These are phyloP conservation scores for Tenthredo distinguenda DNA, from an alignment of 2,888 invertebrate species.

Conservation along the genomic window DNA sequence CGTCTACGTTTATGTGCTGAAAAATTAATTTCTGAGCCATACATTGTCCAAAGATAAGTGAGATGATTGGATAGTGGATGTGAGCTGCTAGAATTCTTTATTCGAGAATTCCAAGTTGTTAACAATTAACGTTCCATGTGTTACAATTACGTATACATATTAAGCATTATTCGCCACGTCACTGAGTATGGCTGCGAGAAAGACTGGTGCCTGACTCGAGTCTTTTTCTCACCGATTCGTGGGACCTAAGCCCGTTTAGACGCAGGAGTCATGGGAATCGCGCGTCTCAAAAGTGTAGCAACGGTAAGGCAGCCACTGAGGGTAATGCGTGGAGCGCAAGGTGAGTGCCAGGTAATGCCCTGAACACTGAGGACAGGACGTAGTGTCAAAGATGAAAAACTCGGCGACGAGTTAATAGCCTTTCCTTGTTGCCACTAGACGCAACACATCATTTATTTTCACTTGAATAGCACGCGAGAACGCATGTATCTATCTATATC, in stretches of 20 bases:
- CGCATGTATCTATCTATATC: no score
- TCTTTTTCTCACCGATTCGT: slow-evolving; percentile 49
- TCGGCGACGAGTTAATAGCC: slow-evolving; percentile 70
- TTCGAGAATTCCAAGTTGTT: not conserved
- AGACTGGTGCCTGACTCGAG: not conserved
- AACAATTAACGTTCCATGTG: not conserved
- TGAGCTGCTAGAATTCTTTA: not conserved
- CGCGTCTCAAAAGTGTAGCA: slow-evolving; percentile 42
- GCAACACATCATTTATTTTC: not conserved
- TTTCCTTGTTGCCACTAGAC: slow-evolving; percentile 70
- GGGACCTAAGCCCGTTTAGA: slow-evolving; percentile 34
- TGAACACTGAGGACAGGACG: slow-evolving; percentile 25
- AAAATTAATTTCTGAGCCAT: not conserved
- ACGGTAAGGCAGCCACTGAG: slow-evolving; percentile 31
- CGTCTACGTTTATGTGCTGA: not conserved
- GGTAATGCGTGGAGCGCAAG: slow-evolving; percentile 36
- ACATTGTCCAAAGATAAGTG: not conserved
- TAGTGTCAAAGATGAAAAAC: slow-evolving; percentile 49
- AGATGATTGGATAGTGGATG: not conserved
- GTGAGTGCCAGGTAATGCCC: slow-evolving; percentile 41
- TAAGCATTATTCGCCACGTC: slow-evolving; percentile 3
- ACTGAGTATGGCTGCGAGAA: slow-evolving; percentile 1
- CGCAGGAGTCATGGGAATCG: slow-evolving; percentile 41
- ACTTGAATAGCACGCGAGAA: not conserved
- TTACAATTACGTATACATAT: slow-evolving; percentile 4